Percentiles rank a stretch among this genome's conserved stretches.
Evolutionary conservation across 2,888 invertebrate genomes (phyloP).

Genomic region (Yponomeuta sedellus): DNA sequence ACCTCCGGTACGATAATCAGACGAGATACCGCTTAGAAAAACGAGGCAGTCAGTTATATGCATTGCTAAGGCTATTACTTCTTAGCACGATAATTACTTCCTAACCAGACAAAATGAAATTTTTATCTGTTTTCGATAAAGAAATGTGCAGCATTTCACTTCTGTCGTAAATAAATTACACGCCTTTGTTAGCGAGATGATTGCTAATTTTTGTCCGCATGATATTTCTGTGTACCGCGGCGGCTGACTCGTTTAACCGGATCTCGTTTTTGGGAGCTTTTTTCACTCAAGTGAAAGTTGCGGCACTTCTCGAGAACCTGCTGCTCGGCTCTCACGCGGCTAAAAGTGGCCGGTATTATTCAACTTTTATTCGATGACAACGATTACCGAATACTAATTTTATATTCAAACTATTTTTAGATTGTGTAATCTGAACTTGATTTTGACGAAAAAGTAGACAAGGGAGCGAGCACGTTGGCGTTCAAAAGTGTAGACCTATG

Average conservation of each 20-base stretch:
- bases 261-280: slow-evolving; percentile 45
- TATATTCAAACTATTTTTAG: slow-evolving; percentile 27
- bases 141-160: not conserved
- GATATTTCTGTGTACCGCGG: slow-evolving; percentile 22
- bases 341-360: slow-evolving; percentile 41
- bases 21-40: too few relatives aligned
- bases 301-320: slow-evolving; percentile 50
- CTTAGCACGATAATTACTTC: too few relatives aligned
- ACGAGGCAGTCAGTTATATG: too few relatives aligned
- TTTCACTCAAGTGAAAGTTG: slow-evolving; percentile 60
- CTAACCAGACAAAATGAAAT: not conserved
- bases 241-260: slow-evolving; percentile 43
- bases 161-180: slow-evolving; percentile 8
- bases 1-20: too few relatives aligned
- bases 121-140: slow-evolving; percentile 2
- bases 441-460: not conserved
- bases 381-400: slow-evolving; percentile 52
- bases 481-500: too few relatives aligned
- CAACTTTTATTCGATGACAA: slow-evolving; percentile 52
- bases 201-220: slow-evolving; percentile 23
- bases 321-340: slow-evolving; percentile 40
- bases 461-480: too few relatives aligned
- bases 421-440: slow-evolving; percentile 31
- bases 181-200: not conserved
- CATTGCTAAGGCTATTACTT: too few relatives aligned